Evolutionary conservation across 2,888 invertebrate species (phyloP), one percentile per base, ranked within the genome.

Genomic region (Chelonus formosanus): DNA sequence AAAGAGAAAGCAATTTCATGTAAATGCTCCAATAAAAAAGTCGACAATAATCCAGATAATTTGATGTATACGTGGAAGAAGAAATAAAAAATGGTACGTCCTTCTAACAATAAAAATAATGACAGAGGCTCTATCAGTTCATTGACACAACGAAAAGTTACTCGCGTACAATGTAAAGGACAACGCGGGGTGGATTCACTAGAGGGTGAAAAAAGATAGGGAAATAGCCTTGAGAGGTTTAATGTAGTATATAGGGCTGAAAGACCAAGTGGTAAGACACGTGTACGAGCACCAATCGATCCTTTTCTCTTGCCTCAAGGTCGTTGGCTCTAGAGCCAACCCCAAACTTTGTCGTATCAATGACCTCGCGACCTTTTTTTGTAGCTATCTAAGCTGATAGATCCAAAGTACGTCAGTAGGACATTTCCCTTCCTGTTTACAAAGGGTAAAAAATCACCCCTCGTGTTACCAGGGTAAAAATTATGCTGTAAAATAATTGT

Each of bases 341-440:
- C 74, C 74, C 73, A 67, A 69, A 65, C 44, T 63, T 3, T 67
- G 67, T 60, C 74, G 79, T 80, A 80, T 79, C 82, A 81, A 81
- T 79, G 78, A 80, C 80, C 81, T 75, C 78, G 73, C 77, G 75
- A 78, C 78, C 78, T 66, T 55, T 40, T 54, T 55, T 81, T 74
- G 65, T 64, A 60, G 60, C 65, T 58, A 55, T 67, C 57, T 65
- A 50, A 72, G 56, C 70, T 65, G 67, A 69, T 75, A 74, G 72
- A 74, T 68, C 73, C 74, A 75, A 78, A 78, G 79, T 82, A 77
- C 83, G 82, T 77, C 80, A 83, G 78, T 80, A 77, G 80, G 81
- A 75, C 81, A 78, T 65, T 71, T 75, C 73, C 78, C 72, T 72
- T 73, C 73, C 72, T 57, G 48, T 59, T 52, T 56, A 53, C 53